Evolutionary conservation across 2,797 vertebrate species (phyloP), one percentile per base, ranked within the genome.

Genomic region (Oryzias sinensis): DNA sequence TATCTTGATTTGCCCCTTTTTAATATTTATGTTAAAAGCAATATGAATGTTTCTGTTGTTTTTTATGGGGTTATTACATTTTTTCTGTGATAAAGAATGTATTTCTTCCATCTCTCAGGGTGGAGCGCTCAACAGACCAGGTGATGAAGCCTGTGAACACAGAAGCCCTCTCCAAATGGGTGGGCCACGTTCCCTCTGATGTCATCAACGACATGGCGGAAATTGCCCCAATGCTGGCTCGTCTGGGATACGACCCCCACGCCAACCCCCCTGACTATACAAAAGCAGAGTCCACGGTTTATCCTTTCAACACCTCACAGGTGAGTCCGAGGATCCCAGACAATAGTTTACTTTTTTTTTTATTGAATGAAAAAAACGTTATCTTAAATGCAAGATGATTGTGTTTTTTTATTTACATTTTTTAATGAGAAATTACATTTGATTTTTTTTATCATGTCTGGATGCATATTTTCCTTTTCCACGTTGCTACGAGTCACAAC

Each of bases 71-170:
- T 24, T n/a, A 14, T 29, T 14, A 6, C 13, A 16, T 41, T 29
- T 9, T 13, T 46, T 13, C 20, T 15, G 7, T 33, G 17, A 42
- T 5, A 7, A 43, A 20, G 5, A 57, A 6, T 5, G 51, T 16
- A 50, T 17, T 62, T 51, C 67, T 27, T 58, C 7, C 56, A n/a
- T 60, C 1, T 69, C 33, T 70, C 80, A 99, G 96, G 87, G 95
- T 95, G 2, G 97, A 98, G 68, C 90, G 95, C 52, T 99, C 97
- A 0, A 97, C 97, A 0, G 97, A 99, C 88, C 97, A 99, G 86
- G 97, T 98, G 62, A 93, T 98, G 92, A 97, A 95, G 80, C 97
- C 97, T 0, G 96, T 98, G 75, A 98, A 99, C 88, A 90, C 94
- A 17, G 94, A 97, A 6, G 97, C 97, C 0, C 84, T 99, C 27